Evolutionary conservation across 2,888 invertebrate species (phyloP).

Genomic region (Epinotia demarniana): DNA sequence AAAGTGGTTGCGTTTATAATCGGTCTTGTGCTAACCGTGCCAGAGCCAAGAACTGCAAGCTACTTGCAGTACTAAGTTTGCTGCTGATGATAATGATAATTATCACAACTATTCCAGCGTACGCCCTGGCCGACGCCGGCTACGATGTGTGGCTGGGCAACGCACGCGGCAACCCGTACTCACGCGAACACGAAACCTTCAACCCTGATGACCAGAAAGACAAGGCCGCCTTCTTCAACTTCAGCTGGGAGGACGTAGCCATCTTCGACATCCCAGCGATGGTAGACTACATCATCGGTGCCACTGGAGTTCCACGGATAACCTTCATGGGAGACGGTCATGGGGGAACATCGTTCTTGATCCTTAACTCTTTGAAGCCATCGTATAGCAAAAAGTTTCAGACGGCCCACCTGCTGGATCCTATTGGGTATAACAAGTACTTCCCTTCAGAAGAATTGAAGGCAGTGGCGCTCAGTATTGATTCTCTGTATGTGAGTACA

Average conservation of each 20-base stretch:
- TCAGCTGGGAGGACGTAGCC: slow-evolving; percentile 18
- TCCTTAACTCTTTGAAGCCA: background rate
- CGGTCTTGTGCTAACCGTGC: too few relatives aligned
- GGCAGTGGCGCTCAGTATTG: background rate
- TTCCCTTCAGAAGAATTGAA: slow-evolving; percentile 10
- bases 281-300: slow-evolving; percentile 7
- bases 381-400: slow-evolving; percentile 8
- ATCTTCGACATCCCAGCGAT: slow-evolving; percentile 5
- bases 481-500: slow-evolving; percentile 9
- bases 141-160: slow-evolving; percentile 22
- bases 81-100: too few relatives aligned
- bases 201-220: background rate
- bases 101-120: background rate
- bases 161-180: slow-evolving; percentile 11
- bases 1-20: too few relatives aligned
- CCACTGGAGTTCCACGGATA: background rate
- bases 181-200: background rate
- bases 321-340: background rate
- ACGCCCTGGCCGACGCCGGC: background rate
- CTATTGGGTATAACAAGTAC: slow-evolving; percentile 11
- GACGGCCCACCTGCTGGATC: slow-evolving; percentile 8
- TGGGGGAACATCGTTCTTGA: slow-evolving; percentile 12
- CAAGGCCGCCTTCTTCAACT: slow-evolving; percentile 8
- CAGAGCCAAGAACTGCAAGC: too few relatives aligned
- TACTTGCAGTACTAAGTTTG: too few relatives aligned